Conservation (phyloP, 2,797 vertebrate species). For the Coregonus suidteri region DNA sequence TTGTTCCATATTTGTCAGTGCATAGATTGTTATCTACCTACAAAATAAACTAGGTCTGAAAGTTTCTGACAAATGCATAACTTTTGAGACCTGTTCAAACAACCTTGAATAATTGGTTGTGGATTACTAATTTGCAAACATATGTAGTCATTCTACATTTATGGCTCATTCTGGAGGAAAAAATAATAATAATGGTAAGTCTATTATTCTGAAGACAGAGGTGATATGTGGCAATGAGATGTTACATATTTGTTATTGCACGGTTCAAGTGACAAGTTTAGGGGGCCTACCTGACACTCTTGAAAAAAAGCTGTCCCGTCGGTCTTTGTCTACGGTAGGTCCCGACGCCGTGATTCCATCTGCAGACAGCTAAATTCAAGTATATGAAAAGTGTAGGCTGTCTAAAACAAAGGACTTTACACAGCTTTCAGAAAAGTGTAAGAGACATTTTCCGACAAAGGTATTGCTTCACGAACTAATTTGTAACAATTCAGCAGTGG, state of each 20-base stretch:
- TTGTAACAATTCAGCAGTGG: background rate
- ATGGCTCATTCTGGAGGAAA: no score
- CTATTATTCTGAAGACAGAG: background rate
- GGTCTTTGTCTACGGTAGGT: slow-evolving; percentile 56
- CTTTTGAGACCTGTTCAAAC: background rate
- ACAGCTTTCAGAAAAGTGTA: background rate
- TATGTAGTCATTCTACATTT: no score
- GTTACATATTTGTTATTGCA: background rate
- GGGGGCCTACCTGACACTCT: slow-evolving; percentile 36
- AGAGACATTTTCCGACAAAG: background rate
- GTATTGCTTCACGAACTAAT: background rate
- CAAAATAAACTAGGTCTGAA: no score
- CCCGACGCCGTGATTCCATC: slow-evolving; percentile 68
- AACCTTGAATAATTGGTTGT: background rate
- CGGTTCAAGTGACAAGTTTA: background rate
- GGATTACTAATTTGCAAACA: background rate
- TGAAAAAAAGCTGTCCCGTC: slow-evolving; percentile 29
- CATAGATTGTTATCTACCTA: background rate
- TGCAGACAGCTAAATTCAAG: slow-evolving; percentile 43
- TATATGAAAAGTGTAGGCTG: background rate
- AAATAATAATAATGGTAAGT: background rate
- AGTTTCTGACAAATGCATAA: background rate
- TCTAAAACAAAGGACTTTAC: background rate
- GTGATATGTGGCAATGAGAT: background rate
- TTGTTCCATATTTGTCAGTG: background rate